These are phyloP conservation scores for Phalacrocorax aristotelis DNA, from an alignment of 2,113 vertebrate species.

Conservation along the genomic window DNA sequence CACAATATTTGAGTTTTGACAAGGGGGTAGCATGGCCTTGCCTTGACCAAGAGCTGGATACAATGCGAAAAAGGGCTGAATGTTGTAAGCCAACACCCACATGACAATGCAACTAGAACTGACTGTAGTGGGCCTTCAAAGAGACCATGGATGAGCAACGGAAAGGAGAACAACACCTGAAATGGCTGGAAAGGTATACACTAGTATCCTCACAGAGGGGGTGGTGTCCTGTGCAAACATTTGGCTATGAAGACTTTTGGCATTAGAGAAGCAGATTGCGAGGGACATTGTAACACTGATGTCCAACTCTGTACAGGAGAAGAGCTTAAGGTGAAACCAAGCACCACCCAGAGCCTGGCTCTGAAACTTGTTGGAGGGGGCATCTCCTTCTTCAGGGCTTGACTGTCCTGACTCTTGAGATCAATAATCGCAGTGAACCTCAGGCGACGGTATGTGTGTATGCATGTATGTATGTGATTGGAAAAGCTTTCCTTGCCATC, in stretches of 20 bases:
- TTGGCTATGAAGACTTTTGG: background rate
- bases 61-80: background rate
- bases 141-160: background rate
- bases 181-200: background rate
- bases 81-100: background rate
- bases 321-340: background rate
- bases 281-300: background rate
- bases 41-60: background rate
- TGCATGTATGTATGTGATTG: no score
- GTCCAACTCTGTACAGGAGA: background rate
- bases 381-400: background rate
- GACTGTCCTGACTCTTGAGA: background rate
- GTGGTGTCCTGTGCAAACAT: background rate
- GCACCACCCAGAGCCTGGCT: background rate
- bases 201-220: background rate
- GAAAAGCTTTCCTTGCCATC: background rate
- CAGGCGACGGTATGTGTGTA: background rate
- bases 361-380: background rate
- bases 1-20: background rate
- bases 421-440: background rate
- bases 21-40: background rate
- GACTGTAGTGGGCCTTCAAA: background rate
- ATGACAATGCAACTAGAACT: background rate
- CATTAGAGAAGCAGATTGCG: background rate
- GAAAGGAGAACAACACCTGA: background rate